Base-by-base conservation (phyloP, 2,797 vertebrate species). In the Macroramphosus scolopax region DNA sequence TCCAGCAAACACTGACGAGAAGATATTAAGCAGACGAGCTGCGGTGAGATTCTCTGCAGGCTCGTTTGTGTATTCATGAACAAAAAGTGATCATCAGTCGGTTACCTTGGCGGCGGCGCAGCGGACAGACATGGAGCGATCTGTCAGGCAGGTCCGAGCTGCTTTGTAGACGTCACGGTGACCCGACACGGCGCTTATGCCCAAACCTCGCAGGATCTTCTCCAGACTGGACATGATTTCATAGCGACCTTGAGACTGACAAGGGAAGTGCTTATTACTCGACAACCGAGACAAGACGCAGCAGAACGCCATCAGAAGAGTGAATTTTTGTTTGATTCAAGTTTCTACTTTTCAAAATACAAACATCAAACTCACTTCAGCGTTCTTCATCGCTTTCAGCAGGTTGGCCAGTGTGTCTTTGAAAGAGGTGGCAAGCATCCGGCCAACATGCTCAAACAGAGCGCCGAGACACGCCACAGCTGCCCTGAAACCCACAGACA, bases 151-250 rank as follows among this genome's bases (percentile, higher is more conserved):
- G 0, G 87, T 80, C 28, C 92, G 90, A 0, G 93, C 90, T 36
- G 90, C 90, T 88, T 98, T 98, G 84, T 97, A 98, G 81, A 97
- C 59, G 77, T 98, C 95, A 20, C 94, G 90, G 36, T 97, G 93
- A 63, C 91, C 92, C 18, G 91, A 79, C 17, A 82, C 20, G 10
- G 92, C 92, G 38, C 87, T 86, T 57, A 85, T 73, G 44, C 94
- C 94, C 31, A 94, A 68, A 39, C 95, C 95, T 35, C 82, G 87
- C 43, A 97, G 82, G 42, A 96, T 90, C 81, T 81, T 92, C 78
- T 94, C 92, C 63, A 97, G 64, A 53, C 91, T 89, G 77, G 91
- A 51, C 94, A 97, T 93, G 81, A 95, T 95, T 84, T 97, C 95
- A 49, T 92, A 93, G 0, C 95, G 92, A 30, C 95, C 95, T 87